phyloP scores from a whole-genome alignment of 2,888 invertebrate genomes.

The Napeogenes sylphis region DNA sequence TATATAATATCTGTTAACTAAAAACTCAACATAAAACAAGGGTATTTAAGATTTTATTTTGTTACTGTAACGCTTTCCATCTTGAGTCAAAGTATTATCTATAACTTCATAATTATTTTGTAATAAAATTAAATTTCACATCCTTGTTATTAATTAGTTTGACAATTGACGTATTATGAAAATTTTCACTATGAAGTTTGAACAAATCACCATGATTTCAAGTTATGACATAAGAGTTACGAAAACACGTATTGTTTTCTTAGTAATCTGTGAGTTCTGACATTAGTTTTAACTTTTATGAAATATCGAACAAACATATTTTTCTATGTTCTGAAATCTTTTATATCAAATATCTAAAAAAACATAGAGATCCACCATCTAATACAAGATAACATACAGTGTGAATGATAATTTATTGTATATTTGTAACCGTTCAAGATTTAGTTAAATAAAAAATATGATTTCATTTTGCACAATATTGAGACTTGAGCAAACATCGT shows the following conservation, averaged over 20 bases:
- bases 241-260: not conserved
- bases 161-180: conserved; percentile 29
- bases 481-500: too few relatives aligned
- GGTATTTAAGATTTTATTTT: conserved; percentile 19
- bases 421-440: too few relatives aligned
- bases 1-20: conserved; percentile 29
- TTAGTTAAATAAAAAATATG: too few relatives aligned
- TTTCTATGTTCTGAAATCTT: too few relatives aligned
- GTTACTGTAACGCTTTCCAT: conserved; percentile 62
- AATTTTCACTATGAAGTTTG: conserved; percentile 19
- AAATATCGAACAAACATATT: too few relatives aligned
- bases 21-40: conserved; percentile 33
- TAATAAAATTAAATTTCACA: conserved; percentile 19
- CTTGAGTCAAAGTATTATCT: conserved; percentile 28
- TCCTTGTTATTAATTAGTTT: conserved; percentile 25
- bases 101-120: conserved; percentile 41
- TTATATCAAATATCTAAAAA: too few relatives aligned
- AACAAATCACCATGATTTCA: conserved; percentile 11
- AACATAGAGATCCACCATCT: too few relatives aligned
- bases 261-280: too few relatives aligned
- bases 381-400: too few relatives aligned
- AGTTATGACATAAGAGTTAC: conserved; percentile 4
- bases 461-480: too few relatives aligned
- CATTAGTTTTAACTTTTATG: too few relatives aligned
- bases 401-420: too few relatives aligned